These are phyloP conservation scores for Sebastolobus alascanus DNA, from an alignment of 2,797 vertebrate species.

Conservation along the genomic window DNA sequence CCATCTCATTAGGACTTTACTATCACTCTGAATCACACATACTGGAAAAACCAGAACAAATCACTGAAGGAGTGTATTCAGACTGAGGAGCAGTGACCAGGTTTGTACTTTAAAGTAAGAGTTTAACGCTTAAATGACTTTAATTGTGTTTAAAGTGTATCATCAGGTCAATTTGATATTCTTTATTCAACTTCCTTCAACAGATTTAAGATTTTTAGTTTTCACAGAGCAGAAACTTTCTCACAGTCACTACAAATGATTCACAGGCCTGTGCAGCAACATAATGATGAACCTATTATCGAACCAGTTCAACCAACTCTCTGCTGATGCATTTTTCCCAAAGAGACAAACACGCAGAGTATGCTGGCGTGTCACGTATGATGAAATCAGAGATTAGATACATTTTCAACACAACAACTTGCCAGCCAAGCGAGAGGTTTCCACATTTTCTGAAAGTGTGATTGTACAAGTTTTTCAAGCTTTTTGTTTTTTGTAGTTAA, in stretches of 20 bases:
- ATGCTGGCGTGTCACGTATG: accelerated
- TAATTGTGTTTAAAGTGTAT: neutral
- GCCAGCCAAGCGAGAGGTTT: neutral
- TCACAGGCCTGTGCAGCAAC: conserved; percentile 1
- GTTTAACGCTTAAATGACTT: neutral
- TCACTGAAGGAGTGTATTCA: conserved; percentile 3
- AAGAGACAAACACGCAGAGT: neutral
- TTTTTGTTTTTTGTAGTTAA: neutral
- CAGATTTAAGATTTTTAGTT: neutral
- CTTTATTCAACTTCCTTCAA: neutral
- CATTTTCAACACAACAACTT: neutral
- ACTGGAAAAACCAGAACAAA: neutral
- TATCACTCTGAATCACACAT: neutral
- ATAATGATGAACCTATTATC: neutral
- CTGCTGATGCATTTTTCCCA: neutral
- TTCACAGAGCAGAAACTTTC: neutral
- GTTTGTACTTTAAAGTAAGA: conserved; percentile 59
- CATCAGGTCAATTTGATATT: neutral
- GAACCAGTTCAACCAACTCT: neutral
- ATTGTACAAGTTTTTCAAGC: conserved; percentile 62
- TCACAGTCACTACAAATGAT: conserved; percentile 1
- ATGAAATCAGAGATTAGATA: conserved; percentile 16
- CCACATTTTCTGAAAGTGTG: neutral
- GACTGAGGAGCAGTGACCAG: conserved; percentile 45
- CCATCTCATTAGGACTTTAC: neutral